Evolutionary conservation across 2,797 vertebrate species (phyloP).

Genomic region (Mycteria americana): DNA sequence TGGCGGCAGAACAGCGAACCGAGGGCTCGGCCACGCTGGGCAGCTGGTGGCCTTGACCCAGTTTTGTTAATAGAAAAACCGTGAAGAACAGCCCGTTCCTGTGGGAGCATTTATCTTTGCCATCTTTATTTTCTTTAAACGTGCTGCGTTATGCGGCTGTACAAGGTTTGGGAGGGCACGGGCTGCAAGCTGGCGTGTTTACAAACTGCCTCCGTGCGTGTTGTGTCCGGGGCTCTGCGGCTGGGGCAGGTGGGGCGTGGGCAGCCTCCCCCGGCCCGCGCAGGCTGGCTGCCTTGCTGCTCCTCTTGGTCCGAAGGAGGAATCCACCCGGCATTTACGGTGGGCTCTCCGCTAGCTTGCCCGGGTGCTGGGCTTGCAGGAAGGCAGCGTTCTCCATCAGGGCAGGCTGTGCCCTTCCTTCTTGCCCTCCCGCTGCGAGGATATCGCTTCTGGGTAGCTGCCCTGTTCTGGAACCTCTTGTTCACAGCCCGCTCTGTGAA

Average conservation of each 20-base stretch:
- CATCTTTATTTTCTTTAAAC: background rate
- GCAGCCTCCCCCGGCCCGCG: background rate
- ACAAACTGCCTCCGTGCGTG: background rate
- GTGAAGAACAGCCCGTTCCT: background rate
- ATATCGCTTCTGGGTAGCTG: background rate
- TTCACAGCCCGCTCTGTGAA: background rate
- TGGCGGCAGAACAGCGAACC: background rate
- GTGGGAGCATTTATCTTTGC: background rate
- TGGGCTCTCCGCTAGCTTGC: background rate
- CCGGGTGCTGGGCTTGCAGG: background rate
- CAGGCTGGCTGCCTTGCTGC: background rate
- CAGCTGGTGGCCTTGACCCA: background rate
- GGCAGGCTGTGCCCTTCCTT: background rate
- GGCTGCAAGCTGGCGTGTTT: background rate
- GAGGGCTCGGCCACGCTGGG: accelerated
- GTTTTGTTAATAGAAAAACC: accelerated
- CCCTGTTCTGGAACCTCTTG: background rate
- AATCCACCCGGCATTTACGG: accelerated
- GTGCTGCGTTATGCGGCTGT: background rate
- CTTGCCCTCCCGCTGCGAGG: background rate
- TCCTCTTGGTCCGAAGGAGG: background rate
- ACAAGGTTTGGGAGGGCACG: background rate
- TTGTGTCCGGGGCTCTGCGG: background rate
- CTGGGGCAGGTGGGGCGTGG: background rate
- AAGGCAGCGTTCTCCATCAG: background rate